Conservation (phyloP, 2,888 invertebrate species). For the Drosophila neutralis region DNA sequence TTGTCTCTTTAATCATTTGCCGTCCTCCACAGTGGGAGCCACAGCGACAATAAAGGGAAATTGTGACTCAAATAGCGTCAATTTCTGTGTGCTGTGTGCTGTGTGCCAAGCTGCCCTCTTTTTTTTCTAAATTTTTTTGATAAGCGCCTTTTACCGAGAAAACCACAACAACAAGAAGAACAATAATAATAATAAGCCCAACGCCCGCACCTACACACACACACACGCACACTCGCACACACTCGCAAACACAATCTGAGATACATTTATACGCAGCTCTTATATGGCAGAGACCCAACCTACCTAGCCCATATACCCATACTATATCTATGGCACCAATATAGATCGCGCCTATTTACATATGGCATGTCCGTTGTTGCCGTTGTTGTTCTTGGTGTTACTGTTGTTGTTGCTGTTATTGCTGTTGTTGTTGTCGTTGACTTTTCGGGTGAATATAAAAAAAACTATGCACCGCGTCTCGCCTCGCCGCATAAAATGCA, state of each 20-base stretch:
- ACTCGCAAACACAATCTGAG: constrained; percentile 37
- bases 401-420: constrained; percentile 4
- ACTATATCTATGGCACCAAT: constrained; percentile 52
- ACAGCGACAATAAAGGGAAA: constrained; percentile 38
- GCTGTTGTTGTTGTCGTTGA: constrained; percentile 44
- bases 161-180: constrained; percentile 37
- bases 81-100: constrained; percentile 20
- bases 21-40: constrained; percentile 46
- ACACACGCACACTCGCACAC: constrained; percentile 2
- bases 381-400: background rate
- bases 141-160: constrained; percentile 60
- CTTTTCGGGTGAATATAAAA: constrained; percentile 64
- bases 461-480: constrained; percentile 31
- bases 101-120: constrained; percentile 51
- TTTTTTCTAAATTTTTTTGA: constrained; percentile 41
- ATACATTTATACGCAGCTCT: constrained; percentile 43
- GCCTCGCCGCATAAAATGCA: constrained; percentile 44
- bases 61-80: constrained; percentile 23
- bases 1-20: constrained; percentile 69
- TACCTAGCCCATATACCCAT: constrained; percentile 31
- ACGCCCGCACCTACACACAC: constrained; percentile 69
- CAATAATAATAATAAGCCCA: constrained; percentile 53
- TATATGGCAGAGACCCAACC: constrained; percentile 53
- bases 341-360: constrained; percentile 73
- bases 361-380: constrained; percentile 60